Base-by-base conservation (phyloP, 64 coral and sea anemone genomes). In the Porites australiensis region DNA sequence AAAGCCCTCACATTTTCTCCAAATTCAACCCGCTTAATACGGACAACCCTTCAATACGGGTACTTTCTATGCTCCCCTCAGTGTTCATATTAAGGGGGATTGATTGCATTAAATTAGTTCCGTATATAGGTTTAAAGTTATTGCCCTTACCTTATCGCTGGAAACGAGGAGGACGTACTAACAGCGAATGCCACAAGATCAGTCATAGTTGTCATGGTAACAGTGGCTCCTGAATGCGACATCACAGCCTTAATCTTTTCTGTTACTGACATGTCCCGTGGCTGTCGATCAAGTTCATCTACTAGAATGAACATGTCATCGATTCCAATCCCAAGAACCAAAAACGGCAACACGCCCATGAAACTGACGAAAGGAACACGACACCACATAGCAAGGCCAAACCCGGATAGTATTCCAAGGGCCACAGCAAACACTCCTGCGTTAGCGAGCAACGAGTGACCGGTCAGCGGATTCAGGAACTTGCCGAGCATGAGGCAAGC, bases 201-300 rank as follows among this genome's bases (percentile, higher is more conserved):
- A 7, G 80, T 83, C 55, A 83, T 14, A 14, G 80, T 83, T 64
- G 80, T 83, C 80, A 83, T 83, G 48, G 80, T 83, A 64, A 83
- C 80, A 37, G 80, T 64, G 19, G 13, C 10, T 55, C 80, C 80
- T 8, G 19, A 18, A 20, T 83, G 48, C 20, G 5, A 19, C 80
- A 83, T 83, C 6, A 83, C 80, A 48, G 46, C 63, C 63, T 64
- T 83, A 5, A 83, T 20, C 13, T 7, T 58, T 5, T 83, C 80
- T 14, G 47, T 20, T 23, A 64, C 20, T 23, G 80, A 22, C 80
- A 83, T 58, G 2, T 64, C 58, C 6, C 58, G 19, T 15, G 19
- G 19, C 80, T 22, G 16, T 83, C 80, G 80, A 83, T 83, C 80
- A n/a, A 83, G 48, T 61, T 83, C 80, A 49, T 83, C 52, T 12